Conservation (phyloP, 2,113 vertebrate genomes). For the Anseranas semipalmata region DNA sequence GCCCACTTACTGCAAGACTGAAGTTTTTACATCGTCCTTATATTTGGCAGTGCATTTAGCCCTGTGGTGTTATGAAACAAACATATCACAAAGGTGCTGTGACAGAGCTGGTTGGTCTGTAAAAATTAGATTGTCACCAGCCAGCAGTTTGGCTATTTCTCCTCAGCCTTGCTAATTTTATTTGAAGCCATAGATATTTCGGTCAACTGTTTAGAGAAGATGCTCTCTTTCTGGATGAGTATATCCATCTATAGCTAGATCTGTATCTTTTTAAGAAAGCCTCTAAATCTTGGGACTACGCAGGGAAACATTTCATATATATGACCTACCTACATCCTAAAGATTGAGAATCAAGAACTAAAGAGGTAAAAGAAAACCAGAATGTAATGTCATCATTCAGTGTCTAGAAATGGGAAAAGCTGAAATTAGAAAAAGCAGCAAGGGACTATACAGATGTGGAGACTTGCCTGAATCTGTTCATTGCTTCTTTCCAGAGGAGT, state of each 20-base stretch:
- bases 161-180: background rate
- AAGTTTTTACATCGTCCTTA: accelerated
- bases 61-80: background rate
- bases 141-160: background rate
- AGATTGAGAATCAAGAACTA: background rate
- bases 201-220: background rate
- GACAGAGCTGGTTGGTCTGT: background rate
- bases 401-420: background rate
- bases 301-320: background rate
- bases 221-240: background rate
- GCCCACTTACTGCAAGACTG: background rate
- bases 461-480: background rate
- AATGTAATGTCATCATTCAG: background rate
- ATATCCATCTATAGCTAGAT: background rate
- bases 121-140: background rate
- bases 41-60: background rate
- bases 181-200: background rate
- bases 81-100: background rate
- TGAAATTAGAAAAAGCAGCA: background rate
- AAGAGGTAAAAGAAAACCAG: background rate
- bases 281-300: background rate
- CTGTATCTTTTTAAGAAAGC: background rate
- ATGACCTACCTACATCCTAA: background rate
- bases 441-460: background rate
- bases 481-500: slow-evolving; percentile 1